Base-by-base conservation (phyloP, 1,140 invertebrate genomes). In the Dryas iulia region DNA sequence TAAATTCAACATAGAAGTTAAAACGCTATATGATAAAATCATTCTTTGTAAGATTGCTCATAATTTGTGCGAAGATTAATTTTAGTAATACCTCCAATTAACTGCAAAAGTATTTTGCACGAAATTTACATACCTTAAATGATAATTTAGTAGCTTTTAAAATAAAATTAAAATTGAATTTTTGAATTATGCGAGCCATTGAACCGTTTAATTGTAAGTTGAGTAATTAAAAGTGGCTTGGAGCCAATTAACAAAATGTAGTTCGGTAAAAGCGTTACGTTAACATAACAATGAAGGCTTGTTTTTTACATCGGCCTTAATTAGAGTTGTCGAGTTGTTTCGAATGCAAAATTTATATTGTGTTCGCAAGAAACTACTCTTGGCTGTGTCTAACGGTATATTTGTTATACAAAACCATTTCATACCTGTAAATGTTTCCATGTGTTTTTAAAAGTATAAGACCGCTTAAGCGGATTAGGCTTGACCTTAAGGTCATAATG, bases 181-280 rank as follows among this genome's bases (percentile, higher is more conserved):
- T 24, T 60, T 23, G 12, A 60, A 60, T 72, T 39, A 62, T 18
- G 21, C 25, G 18, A 69, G 58, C 69, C 59, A 67, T 66, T 64
- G 54, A 59, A 69, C 73, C 47, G 56, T 63, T 68, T 71, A 71
- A 66, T 69, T 62, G 59, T 64, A 72, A 47, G 73, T 76, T 73
- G 69, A 80, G 82, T 89, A 87, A 89, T 87, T 87, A 87, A 86
- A 82, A 85, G 72, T 82, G 82, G 77, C 74, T 75, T 76, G 71
- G 69, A 76, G 78, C 79, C 85, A 89, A 89, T 87, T 89, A 87
- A 87, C 84, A 73, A 86, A 89, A 84, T 87, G 84, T 86, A 81
- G 75, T 81, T 82, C 74, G 74, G 75, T 79, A 69, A 73, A 76
- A 72, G 67, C 65, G 75, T 71, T 79, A 74, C 72, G 73, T 77